These are phyloP conservation scores for Scopus umbretta DNA, from an alignment of 2,113 vertebrate species.

Conservation along the genomic window DNA sequence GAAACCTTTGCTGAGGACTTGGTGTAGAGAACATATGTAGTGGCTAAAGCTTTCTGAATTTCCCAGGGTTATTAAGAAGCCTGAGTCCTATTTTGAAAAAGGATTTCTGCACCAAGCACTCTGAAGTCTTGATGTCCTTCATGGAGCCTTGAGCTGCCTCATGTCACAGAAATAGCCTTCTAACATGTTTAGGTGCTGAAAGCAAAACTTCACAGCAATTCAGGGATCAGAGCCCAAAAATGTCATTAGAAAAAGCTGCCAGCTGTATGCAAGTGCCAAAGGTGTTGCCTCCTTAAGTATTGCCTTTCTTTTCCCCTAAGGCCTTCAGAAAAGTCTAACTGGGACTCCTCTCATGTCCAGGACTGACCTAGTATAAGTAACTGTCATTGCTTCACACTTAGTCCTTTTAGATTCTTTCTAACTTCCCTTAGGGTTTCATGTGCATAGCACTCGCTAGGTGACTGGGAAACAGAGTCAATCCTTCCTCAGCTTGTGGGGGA, in stretches of 20 bases:
- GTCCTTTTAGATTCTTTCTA: not conserved
- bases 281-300: not conserved
- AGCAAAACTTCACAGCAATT: not conserved
- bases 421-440: not conserved
- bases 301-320: not conserved
- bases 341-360: not conserved
- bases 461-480: not conserved
- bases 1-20: not conserved
- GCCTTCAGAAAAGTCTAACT: not conserved
- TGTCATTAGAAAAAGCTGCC: not conserved
- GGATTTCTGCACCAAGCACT: not conserved
- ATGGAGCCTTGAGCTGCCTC: not conserved
- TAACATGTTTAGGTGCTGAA: constrained; percentile 4
- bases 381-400: not conserved
- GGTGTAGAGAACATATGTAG: not conserved
- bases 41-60: not conserved
- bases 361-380: not conserved
- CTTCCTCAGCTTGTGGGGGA: not conserved
- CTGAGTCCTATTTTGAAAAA: not conserved
- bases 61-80: not conserved
- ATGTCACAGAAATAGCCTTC: not conserved
- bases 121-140: not conserved
- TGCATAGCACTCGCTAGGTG: not conserved
- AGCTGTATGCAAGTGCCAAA: not conserved
- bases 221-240: not conserved